Evolutionary conservation across 1,140 invertebrate species (phyloP).

Genomic region (Hypothenemus hampei): DNA sequence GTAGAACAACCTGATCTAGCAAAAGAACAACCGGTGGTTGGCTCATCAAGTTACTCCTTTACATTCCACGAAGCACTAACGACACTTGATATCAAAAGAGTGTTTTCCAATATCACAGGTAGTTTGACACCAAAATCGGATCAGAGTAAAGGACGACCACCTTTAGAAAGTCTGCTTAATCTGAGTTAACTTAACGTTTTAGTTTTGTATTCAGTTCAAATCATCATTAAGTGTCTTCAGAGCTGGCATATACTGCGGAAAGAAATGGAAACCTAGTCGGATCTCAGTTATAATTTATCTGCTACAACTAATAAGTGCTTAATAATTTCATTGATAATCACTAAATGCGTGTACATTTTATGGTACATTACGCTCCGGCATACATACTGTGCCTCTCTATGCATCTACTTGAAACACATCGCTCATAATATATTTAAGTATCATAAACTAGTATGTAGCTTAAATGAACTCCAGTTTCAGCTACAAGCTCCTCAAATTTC

Average conservation of each 20-base stretch:
- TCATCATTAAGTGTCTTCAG: background rate
- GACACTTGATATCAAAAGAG: background rate
- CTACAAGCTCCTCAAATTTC: no score
- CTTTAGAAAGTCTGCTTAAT: slow-evolving; percentile 28
- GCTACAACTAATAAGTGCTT: background rate
- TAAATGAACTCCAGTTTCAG: no score
- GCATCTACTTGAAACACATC: background rate
- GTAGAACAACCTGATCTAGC: background rate
- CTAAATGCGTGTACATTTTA: background rate
- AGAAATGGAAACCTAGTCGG: slow-evolving; percentile 16
- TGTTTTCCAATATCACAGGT: background rate
- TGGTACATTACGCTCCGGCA: no score
- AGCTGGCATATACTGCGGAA: slow-evolving; percentile 1
- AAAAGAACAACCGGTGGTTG: background rate
- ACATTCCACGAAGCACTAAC: slow-evolving; percentile 3
- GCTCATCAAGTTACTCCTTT: slow-evolving; percentile 4
- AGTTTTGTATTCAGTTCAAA: slow-evolving; percentile 21
- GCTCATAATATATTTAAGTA: background rate
- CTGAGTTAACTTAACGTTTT: slow-evolving; percentile 29
- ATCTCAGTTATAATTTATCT: slow-evolving; percentile 17
- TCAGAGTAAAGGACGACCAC: no score
- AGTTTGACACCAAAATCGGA: no score
- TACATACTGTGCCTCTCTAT: no score
- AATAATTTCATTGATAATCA: background rate
- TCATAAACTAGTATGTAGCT: no score